Percentiles rank a stretch among this genome's conserved stretches.
phyloP scores from a whole-genome alignment of 2,888 invertebrate species.

The Eupithecia inturbata region DNA sequence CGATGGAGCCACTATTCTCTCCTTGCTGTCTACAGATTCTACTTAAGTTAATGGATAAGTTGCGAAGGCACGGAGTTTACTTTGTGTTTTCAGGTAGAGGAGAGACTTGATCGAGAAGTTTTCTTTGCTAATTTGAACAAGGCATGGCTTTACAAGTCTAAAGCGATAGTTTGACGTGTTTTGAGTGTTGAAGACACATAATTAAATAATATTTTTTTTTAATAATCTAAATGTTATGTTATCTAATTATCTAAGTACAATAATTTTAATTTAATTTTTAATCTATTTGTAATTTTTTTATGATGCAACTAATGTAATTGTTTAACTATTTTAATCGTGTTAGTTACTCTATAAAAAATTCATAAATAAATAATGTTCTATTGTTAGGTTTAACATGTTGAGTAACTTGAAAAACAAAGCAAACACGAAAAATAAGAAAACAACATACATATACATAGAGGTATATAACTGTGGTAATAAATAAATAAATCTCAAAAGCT shows the following conservation, averaged over 20 bases:
- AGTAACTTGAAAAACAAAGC: not conserved
- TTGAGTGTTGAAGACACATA: conserved; percentile 46
- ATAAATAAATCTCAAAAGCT: conserved; percentile 11
- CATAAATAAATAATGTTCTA: too few relatives aligned
- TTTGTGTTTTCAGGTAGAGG: conserved; percentile 83
- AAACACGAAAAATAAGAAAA: not conserved
- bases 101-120: conserved; percentile 82
- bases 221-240: too few relatives aligned
- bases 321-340: too few relatives aligned
- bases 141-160: conserved; percentile 76
- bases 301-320: too few relatives aligned
- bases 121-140: conserved; percentile 83
- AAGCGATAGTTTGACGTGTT: conserved; percentile 70
- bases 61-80: conserved; percentile 82
- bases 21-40: conserved; percentile 82
- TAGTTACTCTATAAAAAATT: too few relatives aligned
- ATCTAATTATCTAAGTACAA: too few relatives aligned
- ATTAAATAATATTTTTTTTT: too few relatives aligned
- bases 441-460: not conserved
- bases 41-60: conserved; percentile 84
- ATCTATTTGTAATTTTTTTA: too few relatives aligned
- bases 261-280: too few relatives aligned
- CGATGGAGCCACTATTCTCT: conserved; percentile 69
- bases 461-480: conserved; percentile 10
- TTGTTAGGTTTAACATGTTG: not conserved